A percentile compares a stretch with the other conserved stretches of the same genome.
phyloP scores from a whole-genome alignment of 1,140 invertebrate species.

The Drosophila serrata region DNA sequence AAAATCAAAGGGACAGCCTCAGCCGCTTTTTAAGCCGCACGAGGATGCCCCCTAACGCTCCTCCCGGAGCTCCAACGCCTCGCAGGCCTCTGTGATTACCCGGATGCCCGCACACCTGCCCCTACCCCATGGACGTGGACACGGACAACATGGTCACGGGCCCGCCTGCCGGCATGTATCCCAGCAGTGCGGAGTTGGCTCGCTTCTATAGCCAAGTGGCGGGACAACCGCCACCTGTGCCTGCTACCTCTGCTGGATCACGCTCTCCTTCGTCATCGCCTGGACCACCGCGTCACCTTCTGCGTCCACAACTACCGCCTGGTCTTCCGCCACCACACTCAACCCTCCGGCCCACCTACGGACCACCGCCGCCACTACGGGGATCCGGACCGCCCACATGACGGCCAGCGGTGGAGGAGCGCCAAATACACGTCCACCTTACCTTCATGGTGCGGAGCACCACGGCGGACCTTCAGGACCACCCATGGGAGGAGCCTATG shows the following conservation, averaged over 20 bases:
- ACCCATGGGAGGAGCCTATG: conserved; percentile 52
- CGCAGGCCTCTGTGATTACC: conserved; percentile 88
- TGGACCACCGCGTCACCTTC: conserved; percentile 52
- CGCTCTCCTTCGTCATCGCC: conserved; percentile 47
- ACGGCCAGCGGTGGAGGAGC: conserved; percentile 21
- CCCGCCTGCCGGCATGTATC: conserved; percentile 56
- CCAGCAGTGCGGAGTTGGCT: conserved; percentile 64
- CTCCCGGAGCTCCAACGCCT: conserved; percentile 69
- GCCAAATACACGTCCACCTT: conserved; percentile 53
- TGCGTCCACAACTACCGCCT: conserved; percentile 52
- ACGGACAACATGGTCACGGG: conserved; percentile 35
- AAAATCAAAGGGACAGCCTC: conserved; percentile 36
- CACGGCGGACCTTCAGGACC: conserved; percentile 58
- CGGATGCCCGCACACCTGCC: conserved; percentile 87
- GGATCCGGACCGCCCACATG: conserved; percentile 54
- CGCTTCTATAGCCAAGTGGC: conserved; percentile 55
- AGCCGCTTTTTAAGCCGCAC: conserved; percentile 81
- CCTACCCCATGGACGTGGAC: conserved; percentile 46
- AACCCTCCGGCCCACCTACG: conserved; percentile 72
- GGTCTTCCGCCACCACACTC: conserved; percentile 60
- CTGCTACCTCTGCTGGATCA: conserved; percentile 21
- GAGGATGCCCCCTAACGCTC: conserved; percentile 64
- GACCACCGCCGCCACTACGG: conserved; percentile 77
- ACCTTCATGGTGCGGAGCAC: conserved; percentile 67
- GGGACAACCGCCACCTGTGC: conserved; percentile 42